Evolutionary conservation across 2,888 invertebrate species (phyloP).

Genomic region (Oscheius sp.): DNA sequence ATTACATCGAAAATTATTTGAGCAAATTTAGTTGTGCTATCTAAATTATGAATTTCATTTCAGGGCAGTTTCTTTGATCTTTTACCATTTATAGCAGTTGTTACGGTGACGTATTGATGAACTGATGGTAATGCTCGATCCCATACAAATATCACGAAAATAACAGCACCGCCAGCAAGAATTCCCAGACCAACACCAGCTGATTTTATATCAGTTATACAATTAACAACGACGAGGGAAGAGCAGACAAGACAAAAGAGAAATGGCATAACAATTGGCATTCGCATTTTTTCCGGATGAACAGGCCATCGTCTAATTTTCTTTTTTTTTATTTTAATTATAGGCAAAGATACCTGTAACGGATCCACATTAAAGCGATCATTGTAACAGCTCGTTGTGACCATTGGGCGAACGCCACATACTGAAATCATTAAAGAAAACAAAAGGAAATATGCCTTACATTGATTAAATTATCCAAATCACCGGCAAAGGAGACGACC

Average conservation of each 20-base stretch:
- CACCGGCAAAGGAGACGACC: constrained; percentile 63
- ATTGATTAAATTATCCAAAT: constrained; percentile 64
- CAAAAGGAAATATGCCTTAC: not conserved
- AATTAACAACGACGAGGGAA: constrained; percentile 56
- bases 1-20: constrained; percentile 63
- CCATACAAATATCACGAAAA: constrained; percentile 62
- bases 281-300: constrained; percentile 63
- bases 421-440: constrained; percentile 33
- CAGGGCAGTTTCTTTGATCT: not conserved
- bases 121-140: constrained; percentile 43
- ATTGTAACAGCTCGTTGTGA: constrained; percentile 70
- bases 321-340: too few species aligned
- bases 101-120: constrained; percentile 20
- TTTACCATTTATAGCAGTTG: constrained; percentile 25
- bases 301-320: constrained; percentile 40
- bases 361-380: constrained; percentile 66
- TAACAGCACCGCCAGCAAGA: constrained; percentile 50
- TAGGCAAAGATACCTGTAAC: constrained; percentile 38
- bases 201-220: constrained; percentile 56
- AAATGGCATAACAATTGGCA: constrained; percentile 67
- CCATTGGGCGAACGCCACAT: constrained; percentile 70
- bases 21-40: constrained; percentile 49
- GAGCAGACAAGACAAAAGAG: constrained; percentile 66
- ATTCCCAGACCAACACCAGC: constrained; percentile 54
- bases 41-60: too few species aligned